phyloP scores from a whole-genome alignment of 2,888 invertebrate species.

The Drosophila percnosoma region DNA sequence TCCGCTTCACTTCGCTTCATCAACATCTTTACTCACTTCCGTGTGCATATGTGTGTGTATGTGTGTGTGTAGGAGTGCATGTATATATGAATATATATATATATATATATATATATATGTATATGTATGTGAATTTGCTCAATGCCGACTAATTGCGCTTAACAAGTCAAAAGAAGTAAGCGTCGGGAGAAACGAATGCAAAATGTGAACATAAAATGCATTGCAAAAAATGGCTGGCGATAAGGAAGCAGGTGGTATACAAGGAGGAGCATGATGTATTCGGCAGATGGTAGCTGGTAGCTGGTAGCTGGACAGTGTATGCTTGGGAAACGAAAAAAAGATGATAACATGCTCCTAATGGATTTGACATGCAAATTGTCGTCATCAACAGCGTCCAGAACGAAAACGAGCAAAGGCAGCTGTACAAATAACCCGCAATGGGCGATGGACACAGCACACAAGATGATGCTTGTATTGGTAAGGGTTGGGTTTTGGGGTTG shows the following conservation, averaged over 20 bases:
- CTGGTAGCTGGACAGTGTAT: not conserved
- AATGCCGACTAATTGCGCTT: conserved; percentile 68
- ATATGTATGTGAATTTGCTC: conserved; percentile 40
- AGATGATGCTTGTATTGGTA: conserved; percentile 5
- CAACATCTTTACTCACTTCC: not conserved
- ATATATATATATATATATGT: not conserved
- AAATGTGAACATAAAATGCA: conserved; percentile 34
- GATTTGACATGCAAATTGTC: conserved; percentile 72
- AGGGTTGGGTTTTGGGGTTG: not conserved
- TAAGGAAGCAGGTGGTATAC: conserved; percentile 3
- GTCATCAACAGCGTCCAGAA: conserved; percentile 58
- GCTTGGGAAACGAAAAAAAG: conserved; percentile 5
- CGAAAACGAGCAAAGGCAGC: conserved; percentile 52
- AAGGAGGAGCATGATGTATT: not conserved
- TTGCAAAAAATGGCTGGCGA: conserved; percentile 12
- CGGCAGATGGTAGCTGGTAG: not conserved
- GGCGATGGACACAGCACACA: conserved; percentile 7
- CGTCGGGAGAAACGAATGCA: conserved; percentile 10
- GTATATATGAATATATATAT: not conserved
- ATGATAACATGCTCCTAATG: conserved; percentile 70
- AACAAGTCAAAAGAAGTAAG: conserved; percentile 55
- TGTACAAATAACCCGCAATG: conserved; percentile 28
- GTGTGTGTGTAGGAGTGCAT: not conserved
- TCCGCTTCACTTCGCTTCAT: not conserved
- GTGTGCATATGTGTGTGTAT: not conserved